Percentiles rank a stretch among this genome's conserved stretches.
Conservation (phyloP, 2,888 invertebrate genomes). For the Lottia gigantea region DNA sequence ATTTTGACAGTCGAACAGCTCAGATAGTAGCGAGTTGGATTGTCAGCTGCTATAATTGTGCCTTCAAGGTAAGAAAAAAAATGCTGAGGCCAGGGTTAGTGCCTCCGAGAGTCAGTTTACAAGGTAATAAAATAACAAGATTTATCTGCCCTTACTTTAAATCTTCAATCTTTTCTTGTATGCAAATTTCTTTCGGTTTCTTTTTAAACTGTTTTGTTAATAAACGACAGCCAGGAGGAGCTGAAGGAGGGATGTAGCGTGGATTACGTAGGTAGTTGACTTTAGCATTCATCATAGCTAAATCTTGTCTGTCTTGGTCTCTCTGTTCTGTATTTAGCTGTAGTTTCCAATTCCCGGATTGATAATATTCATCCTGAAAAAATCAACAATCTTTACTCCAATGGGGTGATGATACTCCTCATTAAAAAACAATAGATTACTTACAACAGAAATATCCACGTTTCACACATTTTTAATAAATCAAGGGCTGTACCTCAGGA, state of each 20-base stretch:
- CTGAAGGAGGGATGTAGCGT: slow-evolving; percentile 54
- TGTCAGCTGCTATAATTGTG: too few species aligned
- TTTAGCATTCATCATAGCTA: slow-evolving; percentile 59
- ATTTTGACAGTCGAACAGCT: too few species aligned
- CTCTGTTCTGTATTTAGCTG: slow-evolving; percentile 59
- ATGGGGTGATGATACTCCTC: too few species aligned
- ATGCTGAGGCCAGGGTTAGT: too few species aligned
- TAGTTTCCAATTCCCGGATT: slow-evolving; percentile 57
- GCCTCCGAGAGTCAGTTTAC: too few species aligned
- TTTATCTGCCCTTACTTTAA: slow-evolving; percentile 28
- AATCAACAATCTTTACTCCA: not conserved
- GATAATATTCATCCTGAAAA: slow-evolving; percentile 24
- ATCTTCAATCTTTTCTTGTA: slow-evolving; percentile 45
- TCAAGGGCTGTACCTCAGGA: too few species aligned
- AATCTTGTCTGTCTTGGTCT: slow-evolving; percentile 48
- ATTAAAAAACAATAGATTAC: too few species aligned
- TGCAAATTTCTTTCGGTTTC: slow-evolving; percentile 54
- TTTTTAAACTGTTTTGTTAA: slow-evolving; percentile 51
- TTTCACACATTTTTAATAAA: too few species aligned
- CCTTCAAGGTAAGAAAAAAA: too few species aligned
- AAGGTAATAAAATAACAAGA: too few species aligned
- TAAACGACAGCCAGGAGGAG: slow-evolving; percentile 42
- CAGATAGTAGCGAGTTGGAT: too few species aligned
- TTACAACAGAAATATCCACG: too few species aligned
- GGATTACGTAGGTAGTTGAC: slow-evolving; percentile 62